Evolutionary conservation across 2,113 vertebrate genomes (phyloP).

Genomic region (Paradoxurus hermaphroditus): DNA sequence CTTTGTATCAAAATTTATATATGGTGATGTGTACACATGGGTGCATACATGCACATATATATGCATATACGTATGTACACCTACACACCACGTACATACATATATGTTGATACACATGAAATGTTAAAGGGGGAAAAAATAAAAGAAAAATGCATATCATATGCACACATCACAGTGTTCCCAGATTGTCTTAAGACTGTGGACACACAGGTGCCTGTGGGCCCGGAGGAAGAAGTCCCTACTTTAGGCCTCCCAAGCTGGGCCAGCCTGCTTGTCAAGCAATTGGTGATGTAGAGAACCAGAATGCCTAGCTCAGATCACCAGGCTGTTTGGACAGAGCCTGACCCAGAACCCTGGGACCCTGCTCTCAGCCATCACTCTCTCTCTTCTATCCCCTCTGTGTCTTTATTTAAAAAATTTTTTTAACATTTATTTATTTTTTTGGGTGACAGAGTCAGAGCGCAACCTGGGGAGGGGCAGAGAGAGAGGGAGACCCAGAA

Average conservation of each 20-base stretch:
- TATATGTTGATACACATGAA: not conserved
- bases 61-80: rapidly evolving
- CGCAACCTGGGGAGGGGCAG: no score
- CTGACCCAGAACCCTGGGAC: not conserved
- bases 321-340: not conserved
- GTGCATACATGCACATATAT: no score
- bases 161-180: rapidly evolving
- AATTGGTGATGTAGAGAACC: not conserved
- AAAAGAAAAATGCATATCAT: not conserved
- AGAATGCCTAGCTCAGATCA: not conserved
- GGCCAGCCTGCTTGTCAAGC: not conserved
- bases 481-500: no score
- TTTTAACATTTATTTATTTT: no score
- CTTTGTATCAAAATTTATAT: not conserved
- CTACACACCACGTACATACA: not conserved
- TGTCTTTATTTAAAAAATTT: no score
- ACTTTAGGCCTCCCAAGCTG: not conserved
- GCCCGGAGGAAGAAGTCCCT: not conserved
- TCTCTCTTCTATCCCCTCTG: not conserved
- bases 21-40: not conserved
- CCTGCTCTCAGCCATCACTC: no score
- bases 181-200: not conserved
- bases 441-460: no score
- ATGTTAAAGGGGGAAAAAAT: not conserved
- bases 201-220: not conserved